A percentile compares a stretch with the other conserved stretches of the same genome.
Evolutionary conservation across 2,113 vertebrate genomes (phyloP).

Genomic region (Butastur rufipennis): DNA sequence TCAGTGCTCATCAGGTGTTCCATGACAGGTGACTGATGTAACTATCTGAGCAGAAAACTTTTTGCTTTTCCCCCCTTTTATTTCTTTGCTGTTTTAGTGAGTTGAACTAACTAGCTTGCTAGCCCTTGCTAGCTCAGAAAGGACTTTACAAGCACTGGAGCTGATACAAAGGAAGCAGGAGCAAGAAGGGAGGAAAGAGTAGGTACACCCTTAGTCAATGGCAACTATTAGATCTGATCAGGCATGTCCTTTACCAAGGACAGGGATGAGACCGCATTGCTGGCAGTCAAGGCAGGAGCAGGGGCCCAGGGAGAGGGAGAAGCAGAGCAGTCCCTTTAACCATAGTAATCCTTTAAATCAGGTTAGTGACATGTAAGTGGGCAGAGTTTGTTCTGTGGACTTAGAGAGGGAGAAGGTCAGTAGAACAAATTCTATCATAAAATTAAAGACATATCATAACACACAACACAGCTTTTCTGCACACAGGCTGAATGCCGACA

Average conservation of each 20-base stretch:
- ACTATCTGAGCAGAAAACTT: neutral
- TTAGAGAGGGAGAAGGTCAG: neutral
- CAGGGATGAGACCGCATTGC: neutral
- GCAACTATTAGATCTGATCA: neutral
- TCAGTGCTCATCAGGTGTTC: neutral
- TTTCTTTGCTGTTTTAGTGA: neutral
- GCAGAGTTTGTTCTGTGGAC: neutral
- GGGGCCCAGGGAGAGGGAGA: neutral
- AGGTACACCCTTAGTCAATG: neutral
- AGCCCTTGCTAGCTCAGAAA: neutral
- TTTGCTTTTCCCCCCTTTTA: neutral
- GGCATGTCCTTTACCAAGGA: neutral
- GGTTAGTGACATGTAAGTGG: neutral
- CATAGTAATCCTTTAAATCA: neutral
- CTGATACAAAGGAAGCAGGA: neutral
- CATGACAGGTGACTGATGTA: neutral
- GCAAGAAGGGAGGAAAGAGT: neutral
- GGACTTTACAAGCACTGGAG: neutral
- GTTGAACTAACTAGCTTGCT: neutral
- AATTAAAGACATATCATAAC: neutral
- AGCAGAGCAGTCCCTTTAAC: neutral
- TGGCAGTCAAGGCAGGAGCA: neutral
- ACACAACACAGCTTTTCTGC: neutral
- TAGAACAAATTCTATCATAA: neutral
- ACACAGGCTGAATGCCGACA: fast-evolving